Percentiles rank a stretch among this genome's conserved stretches.
These are phyloP conservation scores for Drosophila triauraria DNA, from an alignment of 1,140 invertebrate species.

Conservation along the genomic window DNA sequence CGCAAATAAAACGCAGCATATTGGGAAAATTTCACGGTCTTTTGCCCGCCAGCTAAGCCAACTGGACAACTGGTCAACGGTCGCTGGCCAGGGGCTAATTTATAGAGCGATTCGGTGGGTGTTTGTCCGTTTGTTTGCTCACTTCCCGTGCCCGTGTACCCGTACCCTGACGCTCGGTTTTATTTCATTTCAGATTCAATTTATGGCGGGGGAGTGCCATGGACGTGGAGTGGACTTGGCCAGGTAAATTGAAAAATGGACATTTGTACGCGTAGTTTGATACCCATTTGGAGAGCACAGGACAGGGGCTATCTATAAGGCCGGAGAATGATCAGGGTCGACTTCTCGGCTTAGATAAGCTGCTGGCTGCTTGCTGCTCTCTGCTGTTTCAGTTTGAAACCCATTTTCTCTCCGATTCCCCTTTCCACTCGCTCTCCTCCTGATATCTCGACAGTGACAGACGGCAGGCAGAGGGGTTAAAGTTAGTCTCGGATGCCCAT, in stretches of 20 bases:
- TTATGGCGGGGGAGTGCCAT: conserved; percentile 42
- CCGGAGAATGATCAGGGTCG: conserved; percentile 50
- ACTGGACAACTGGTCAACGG: conserved; percentile 63
- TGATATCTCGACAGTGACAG: conserved; percentile 65
- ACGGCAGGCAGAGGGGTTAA: conserved; percentile 48
- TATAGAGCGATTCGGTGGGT: conserved; percentile 76
- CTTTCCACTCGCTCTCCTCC: background rate
- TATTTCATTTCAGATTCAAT: conserved; percentile 66
- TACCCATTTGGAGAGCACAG: conserved; percentile 49
- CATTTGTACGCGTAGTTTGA: conserved; percentile 70
- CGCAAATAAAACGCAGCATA: conserved; percentile 69
- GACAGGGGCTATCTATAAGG: conserved; percentile 34
- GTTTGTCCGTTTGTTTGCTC: conserved; percentile 59
- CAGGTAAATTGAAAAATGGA: conserved; percentile 82
- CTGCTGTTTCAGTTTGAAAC: conserved; percentile 5
- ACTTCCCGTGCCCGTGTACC: conserved; percentile 21
- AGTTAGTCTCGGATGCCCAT: conserved; percentile 11
- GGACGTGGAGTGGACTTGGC: conserved; percentile 6
- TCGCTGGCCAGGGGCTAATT: conserved; percentile 72
- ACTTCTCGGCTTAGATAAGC: conserved; percentile 79
- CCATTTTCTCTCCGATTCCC: conserved; percentile 3
- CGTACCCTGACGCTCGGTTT: conserved; percentile 9
- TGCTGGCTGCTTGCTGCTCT: conserved; percentile 44
- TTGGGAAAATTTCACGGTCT: conserved; percentile 82
- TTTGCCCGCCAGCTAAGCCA: conserved; percentile 63